phyloP scores from a whole-genome alignment of 2,888 invertebrate species.

The Diloba caeruleocephala region DNA sequence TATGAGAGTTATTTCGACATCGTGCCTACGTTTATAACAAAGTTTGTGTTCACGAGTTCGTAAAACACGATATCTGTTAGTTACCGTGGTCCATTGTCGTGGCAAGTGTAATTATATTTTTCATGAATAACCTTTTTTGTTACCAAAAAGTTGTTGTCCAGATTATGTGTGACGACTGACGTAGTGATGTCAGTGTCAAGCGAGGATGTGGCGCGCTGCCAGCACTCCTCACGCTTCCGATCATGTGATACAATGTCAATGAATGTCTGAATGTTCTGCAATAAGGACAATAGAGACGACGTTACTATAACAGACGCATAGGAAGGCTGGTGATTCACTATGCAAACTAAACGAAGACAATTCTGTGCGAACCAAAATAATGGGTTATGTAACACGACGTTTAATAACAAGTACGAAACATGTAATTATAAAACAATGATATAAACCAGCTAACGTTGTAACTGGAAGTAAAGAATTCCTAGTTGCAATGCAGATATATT shows the following conservation, averaged over 20 bases:
- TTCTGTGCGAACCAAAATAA: conserved; percentile 6
- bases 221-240: conserved; percentile 36
- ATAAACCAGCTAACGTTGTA: background rate
- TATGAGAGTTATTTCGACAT: conserved; percentile 7
- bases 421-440: conserved; percentile 11
- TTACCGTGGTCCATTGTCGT: conserved; percentile 10
- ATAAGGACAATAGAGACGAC: conserved; percentile 7
- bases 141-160: too few species aligned
- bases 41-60: conserved; percentile 18
- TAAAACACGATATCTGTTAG: conserved; percentile 12
- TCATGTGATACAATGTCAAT: conserved; percentile 32
- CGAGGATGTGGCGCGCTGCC: conserved; percentile 54
- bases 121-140: conserved; percentile 20
- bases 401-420: conserved; percentile 6
- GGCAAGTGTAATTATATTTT: conserved; percentile 27
- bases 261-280: conserved; percentile 5
- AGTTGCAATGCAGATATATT: conserved; percentile 9
- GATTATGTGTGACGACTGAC: conserved; percentile 36
- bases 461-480: conserved; percentile 1
- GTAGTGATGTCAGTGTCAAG: conserved; percentile 46
- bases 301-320: conserved; percentile 1
- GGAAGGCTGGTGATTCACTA: conserved; percentile 5
- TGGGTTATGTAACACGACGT: conserved; percentile 1
- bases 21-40: conserved; percentile 21
- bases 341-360: conserved; percentile 6